Conservation (phyloP, 2,888 invertebrate species). For the Phrixothrix hirtus region DNA sequence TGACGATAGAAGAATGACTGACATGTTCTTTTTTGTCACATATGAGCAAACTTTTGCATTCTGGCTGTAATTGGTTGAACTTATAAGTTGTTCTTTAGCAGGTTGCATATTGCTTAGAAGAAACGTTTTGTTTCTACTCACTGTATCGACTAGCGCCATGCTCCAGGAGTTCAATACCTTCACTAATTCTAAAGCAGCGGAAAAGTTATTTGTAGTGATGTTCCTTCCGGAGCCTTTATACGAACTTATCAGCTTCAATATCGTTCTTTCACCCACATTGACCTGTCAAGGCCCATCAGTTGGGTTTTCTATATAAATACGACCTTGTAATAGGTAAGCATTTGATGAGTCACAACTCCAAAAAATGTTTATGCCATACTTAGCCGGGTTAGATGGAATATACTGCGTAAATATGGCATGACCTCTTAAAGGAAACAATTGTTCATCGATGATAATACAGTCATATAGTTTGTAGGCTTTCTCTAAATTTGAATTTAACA, state of each 20-base stretch:
- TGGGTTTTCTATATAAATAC: conserved; percentile 12
- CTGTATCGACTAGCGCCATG: conserved; percentile 4
- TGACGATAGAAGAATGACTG: conserved; percentile 1
- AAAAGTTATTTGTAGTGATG: conserved; percentile 17
- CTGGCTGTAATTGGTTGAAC: neutral
- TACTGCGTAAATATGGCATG: conserved; percentile 19
- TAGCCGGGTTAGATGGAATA: conserved; percentile 23
- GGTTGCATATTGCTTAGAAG: conserved; percentile 5
- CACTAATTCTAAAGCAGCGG: conserved; percentile 6
- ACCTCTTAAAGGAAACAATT: conserved; percentile 17
- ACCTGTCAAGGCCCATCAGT: conserved; percentile 4
- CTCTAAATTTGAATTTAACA: conserved; percentile 16
- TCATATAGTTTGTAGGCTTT: conserved; percentile 14
- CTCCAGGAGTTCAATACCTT: conserved; percentile 5
- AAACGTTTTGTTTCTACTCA: conserved; percentile 6
- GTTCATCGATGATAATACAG: conserved; percentile 19
- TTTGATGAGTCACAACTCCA: conserved; percentile 18
- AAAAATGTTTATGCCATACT: conserved; percentile 22
- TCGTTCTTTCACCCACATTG: conserved; percentile 14
- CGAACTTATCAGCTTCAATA: conserved; percentile 3
- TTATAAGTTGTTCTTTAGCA: conserved; percentile 3
- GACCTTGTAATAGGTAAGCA: conserved; percentile 12
- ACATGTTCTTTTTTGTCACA: conserved; percentile 4
- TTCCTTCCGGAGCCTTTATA: conserved; percentile 16
- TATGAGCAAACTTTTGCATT: neutral